A percentile compares a stretch with the other conserved stretches of the same genome.
Conservation (phyloP, 2,888 invertebrate genomes). For the Luffia ferchaultella region DNA sequence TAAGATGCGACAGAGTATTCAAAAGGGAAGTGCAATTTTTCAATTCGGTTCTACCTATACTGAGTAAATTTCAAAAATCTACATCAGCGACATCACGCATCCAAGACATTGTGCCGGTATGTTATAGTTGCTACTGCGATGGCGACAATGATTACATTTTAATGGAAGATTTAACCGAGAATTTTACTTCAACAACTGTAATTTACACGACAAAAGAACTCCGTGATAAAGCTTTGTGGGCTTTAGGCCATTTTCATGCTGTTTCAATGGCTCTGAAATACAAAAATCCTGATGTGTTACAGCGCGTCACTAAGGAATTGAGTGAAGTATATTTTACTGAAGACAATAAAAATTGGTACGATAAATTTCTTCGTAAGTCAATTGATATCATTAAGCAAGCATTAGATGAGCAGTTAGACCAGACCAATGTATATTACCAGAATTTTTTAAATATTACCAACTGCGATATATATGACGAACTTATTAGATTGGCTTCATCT, state of each 20-base stretch:
- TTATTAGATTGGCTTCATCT: conserved; percentile 19
- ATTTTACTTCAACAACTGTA: conserved; percentile 20
- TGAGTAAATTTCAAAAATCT: conserved; percentile 24
- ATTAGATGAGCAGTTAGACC: conserved; percentile 24
- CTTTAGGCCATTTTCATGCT: conserved; percentile 35
- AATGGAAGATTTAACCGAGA: conserved; percentile 30
- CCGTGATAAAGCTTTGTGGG: conserved; percentile 22
- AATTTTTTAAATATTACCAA: conserved; percentile 25
- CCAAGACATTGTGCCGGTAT: conserved; percentile 24
- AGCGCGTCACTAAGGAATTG: conserved; percentile 20
- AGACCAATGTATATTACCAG: conserved; percentile 26
- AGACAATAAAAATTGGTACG: conserved; percentile 27
- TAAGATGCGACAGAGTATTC: conserved; percentile 24
- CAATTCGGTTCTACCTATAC: conserved; percentile 23
- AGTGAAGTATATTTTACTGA: conserved; percentile 29
- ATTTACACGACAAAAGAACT: conserved; percentile 21
- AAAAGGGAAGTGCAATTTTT: conserved; percentile 30
- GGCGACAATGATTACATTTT: conserved; percentile 31
- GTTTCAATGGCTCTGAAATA: conserved; percentile 28
- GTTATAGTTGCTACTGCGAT: conserved; percentile 26
- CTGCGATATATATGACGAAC: conserved; percentile 26
- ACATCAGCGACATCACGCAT: conserved; percentile 28
- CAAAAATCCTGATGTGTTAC: conserved; percentile 25
- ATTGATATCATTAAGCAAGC: conserved; percentile 25
- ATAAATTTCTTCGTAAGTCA: conserved; percentile 24